Evolutionary conservation across 2,888 invertebrate species (phyloP).

Genomic region (Sphaeridia pumilis): DNA sequence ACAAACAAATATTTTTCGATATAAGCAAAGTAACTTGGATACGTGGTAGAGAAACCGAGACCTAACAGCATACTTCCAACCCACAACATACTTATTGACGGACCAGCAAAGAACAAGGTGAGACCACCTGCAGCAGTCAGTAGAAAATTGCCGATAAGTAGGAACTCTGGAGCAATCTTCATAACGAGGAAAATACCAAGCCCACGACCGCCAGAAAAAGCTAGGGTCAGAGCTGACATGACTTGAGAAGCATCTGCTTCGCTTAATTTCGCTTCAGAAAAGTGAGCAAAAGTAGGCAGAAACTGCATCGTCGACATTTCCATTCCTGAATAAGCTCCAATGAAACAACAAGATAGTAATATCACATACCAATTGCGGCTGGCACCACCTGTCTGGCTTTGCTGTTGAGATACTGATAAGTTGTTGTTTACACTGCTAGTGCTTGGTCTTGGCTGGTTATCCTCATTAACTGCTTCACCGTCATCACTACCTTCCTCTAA

Average conservation of each 20-base stretch:
- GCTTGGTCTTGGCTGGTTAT: neutral
- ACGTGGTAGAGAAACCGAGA: slow-evolving; percentile 16
- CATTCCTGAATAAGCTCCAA: slow-evolving; percentile 20
- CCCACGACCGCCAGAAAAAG: slow-evolving; percentile 16
- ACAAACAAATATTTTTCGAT: slow-evolving; percentile 20
- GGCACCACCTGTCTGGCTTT: neutral
- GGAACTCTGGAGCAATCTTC: slow-evolving; percentile 14
- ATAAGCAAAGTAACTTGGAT: slow-evolving; percentile 17
- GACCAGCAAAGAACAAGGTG: slow-evolving; percentile 11
- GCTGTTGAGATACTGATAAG: neutral
- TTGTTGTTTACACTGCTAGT: neutral
- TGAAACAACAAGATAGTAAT: slow-evolving; percentile 13
- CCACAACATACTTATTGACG: slow-evolving; percentile 11
- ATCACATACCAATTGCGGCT: slow-evolving; percentile 2
- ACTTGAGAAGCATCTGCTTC: slow-evolving; percentile 16
- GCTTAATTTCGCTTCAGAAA: slow-evolving; percentile 13
- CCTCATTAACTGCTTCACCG: neutral
- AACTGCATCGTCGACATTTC: slow-evolving; percentile 21
- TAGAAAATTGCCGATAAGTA: slow-evolving; percentile 13
- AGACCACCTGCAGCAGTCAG: slow-evolving; percentile 12
- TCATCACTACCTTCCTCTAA: neutral
- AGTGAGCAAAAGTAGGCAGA: slow-evolving; percentile 24
- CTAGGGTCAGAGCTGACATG: slow-evolving; percentile 15
- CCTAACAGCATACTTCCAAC: slow-evolving; percentile 16
- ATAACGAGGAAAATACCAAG: slow-evolving; percentile 19